Evolutionary conservation across 2,113 vertebrate species (phyloP), one percentile per base, ranked within the genome.

Genomic region (Istiophorus platypterus): DNA sequence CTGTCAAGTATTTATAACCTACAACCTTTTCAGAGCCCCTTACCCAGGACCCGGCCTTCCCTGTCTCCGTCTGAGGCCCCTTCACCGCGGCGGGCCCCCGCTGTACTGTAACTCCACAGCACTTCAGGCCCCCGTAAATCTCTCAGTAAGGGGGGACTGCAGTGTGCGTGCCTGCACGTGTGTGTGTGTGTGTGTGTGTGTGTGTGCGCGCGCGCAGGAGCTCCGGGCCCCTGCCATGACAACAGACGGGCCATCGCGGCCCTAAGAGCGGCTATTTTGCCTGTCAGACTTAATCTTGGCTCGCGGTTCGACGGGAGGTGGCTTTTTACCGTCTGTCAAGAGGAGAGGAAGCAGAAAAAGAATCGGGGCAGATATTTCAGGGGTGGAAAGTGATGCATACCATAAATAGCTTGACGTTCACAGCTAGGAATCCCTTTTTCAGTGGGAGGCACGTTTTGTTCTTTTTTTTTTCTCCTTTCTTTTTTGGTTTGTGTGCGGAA

Each of bases 1-100:
- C 81, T 73, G 75, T 90, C 83, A 78, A 92, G 89, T 93, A 93
- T 94, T 94, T 94, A 93, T 93, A 92, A 92, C 92, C 90, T 90
- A 69, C 84, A 91, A 92, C 87, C 91, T 87, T 92, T 91, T 86
- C 41, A 85, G 85, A 89, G 88, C 76, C 79, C 84, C 83, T 72
- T 74, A 88, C 81, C 77, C 78, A 37, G 82, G 80, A 76, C 69
- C 66, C 49, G 27, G 78, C 70, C 81, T 72, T 62, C 66, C 66
- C 85, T 80, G 69, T 73, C 67, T 85, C 54, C 1, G 74, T 85
- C 84, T 85, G 68, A 80, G 82, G 65, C 51, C 81, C 70, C n/a
- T n/a, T 74, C 86, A 57, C 80, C 59, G 27, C 77, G 73, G 79
- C 59, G 20, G 85, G 76, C 76, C 86, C 73, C 75, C 11, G 0